These are phyloP conservation scores for Otus sunia DNA, from an alignment of 2,113 vertebrate species.

Conservation along the genomic window DNA sequence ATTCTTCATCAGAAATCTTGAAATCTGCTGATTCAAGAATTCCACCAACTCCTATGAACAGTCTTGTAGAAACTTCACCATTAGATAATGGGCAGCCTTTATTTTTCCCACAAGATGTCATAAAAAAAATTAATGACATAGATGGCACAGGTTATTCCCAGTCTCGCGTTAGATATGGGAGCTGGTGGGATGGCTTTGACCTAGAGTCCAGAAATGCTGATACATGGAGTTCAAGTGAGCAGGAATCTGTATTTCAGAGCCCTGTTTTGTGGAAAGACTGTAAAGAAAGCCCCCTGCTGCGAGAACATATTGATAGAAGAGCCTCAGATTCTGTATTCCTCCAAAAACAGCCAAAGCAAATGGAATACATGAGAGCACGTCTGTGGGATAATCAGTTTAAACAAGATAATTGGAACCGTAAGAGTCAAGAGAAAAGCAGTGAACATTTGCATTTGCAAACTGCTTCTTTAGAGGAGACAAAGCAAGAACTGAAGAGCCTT, in stretches of 20 bases:
- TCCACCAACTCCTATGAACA: slow-evolving; percentile 89
- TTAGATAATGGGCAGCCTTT: slow-evolving; percentile 77
- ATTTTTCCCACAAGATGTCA: slow-evolving; percentile 82
- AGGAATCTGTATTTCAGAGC: slow-evolving; percentile 77
- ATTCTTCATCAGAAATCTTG: slow-evolving; percentile 62
- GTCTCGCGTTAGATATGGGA: slow-evolving; percentile 73
- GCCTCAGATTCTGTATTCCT: slow-evolving; percentile 72
- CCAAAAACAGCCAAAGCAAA: slow-evolving; percentile 56
- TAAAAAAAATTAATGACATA: slow-evolving; percentile 79
- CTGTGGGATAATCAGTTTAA: slow-evolving; percentile 63
- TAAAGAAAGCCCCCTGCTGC: slow-evolving; percentile 40
- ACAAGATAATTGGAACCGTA: neutral
- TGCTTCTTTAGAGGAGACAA: slow-evolving; percentile 35
- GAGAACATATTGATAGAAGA: slow-evolving; percentile 60
- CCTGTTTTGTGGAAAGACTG: slow-evolving; percentile 73
- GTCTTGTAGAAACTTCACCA: slow-evolving; percentile 84
- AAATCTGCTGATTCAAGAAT: slow-evolving; percentile 75
- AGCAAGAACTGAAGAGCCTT: slow-evolving; percentile 62
- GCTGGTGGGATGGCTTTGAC: slow-evolving; percentile 88
- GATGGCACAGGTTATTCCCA: slow-evolving; percentile 72
- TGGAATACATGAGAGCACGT: slow-evolving; percentile 36
- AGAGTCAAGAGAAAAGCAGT: neutral
- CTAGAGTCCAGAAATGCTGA: slow-evolving; percentile 75
- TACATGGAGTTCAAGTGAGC: slow-evolving; percentile 76
- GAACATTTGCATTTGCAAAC: neutral